Evolutionary conservation across 2,113 vertebrate species (phyloP).

Genomic region (Fulica atra): DNA sequence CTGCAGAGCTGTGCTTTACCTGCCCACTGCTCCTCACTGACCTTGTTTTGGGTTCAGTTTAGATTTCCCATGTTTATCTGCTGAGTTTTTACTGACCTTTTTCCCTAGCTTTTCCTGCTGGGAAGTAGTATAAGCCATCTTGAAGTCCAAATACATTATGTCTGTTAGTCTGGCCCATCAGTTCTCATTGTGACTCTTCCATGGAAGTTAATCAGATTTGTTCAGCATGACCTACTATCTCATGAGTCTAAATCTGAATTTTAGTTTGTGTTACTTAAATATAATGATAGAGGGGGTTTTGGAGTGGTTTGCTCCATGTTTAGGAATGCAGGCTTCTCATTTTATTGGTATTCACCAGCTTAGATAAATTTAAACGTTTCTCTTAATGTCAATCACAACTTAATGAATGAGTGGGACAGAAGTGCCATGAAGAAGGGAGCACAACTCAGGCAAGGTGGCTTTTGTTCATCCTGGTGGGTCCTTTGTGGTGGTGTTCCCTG

Average conservation of each 20-base stretch:
- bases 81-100: background rate
- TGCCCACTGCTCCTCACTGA: background rate
- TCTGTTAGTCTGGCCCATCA: conserved; percentile 34
- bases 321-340: background rate
- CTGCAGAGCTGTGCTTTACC: background rate
- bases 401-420: background rate
- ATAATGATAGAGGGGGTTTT: background rate
- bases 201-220: conserved; percentile 39
- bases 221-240: conserved; percentile 42
- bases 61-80: background rate
- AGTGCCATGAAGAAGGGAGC: background rate
- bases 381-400: background rate
- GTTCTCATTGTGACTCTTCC: conserved; percentile 9
- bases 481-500: background rate
- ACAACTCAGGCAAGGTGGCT: background rate
- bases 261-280: background rate
- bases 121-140: background rate
- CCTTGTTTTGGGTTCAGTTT: background rate
- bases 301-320: background rate
- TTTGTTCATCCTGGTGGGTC: background rate
- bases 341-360: background rate
- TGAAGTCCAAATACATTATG: conserved; percentile 16
- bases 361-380: background rate
- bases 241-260: background rate
- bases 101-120: background rate